Percentiles rank a stretch among this genome's conserved stretches.
phyloP scores from a whole-genome alignment of 2,888 invertebrate species.

The Lamproptera curius region DNA sequence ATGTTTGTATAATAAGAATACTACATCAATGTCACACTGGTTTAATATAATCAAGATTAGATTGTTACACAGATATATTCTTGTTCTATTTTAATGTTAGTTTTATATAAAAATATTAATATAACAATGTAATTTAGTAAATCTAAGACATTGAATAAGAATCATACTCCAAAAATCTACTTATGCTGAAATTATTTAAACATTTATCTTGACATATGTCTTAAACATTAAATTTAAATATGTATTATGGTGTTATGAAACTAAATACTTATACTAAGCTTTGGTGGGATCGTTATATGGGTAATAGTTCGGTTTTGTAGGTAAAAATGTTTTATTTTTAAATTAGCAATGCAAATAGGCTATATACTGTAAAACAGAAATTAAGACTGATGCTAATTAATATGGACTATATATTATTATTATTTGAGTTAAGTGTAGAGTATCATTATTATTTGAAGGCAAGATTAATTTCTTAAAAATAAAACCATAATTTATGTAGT shows the following conservation, averaged over 20 bases:
- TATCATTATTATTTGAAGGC: slow-evolving; percentile 5
- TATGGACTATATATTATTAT: background rate
- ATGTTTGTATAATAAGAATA: too few species aligned
- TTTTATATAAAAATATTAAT: slow-evolving; percentile 9
- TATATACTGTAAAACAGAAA: slow-evolving; percentile 1
- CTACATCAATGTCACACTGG: slow-evolving; percentile 20
- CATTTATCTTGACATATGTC: slow-evolving; percentile 11
- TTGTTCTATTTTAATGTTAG: slow-evolving; percentile 17
- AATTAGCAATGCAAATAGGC: slow-evolving; percentile 1
- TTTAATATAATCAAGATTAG: slow-evolving; percentile 15
- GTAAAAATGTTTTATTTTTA: slow-evolving; percentile 12
- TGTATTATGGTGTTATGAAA: slow-evolving; percentile 47
- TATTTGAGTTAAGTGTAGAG: background rate
- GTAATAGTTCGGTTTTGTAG: slow-evolving; percentile 46
- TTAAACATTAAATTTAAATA: slow-evolving; percentile 30
- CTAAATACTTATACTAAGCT: slow-evolving; percentile 71
- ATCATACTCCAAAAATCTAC: slow-evolving; percentile 6
- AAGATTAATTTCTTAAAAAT: slow-evolving; percentile 15
- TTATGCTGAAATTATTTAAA: slow-evolving; percentile 11
- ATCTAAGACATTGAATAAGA: slow-evolving; percentile 17
- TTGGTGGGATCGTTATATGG: slow-evolving; percentile 73
- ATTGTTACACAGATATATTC: slow-evolving; percentile 9
- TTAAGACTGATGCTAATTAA: slow-evolving; percentile 3
- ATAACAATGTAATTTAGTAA: slow-evolving; percentile 18
- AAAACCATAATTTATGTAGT: background rate